Conservation (phyloP, 1,140 invertebrate species). For the Drosophila rufa region DNA sequence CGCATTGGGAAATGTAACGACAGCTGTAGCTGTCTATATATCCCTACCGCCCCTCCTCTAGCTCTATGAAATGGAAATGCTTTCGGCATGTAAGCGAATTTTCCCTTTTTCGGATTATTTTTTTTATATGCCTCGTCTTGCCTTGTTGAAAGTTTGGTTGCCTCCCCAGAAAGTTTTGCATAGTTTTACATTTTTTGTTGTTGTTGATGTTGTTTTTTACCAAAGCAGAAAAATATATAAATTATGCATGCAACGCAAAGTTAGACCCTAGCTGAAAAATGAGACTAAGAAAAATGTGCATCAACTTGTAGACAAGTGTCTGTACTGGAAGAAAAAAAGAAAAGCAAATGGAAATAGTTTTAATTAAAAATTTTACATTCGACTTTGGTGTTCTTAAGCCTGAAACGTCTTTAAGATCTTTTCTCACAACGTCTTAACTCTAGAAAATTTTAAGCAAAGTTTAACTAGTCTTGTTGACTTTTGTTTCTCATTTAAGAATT, state of each 20-base stretch:
- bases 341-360: not conserved
- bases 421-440: not conserved
- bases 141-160: constrained; percentile 50
- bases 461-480: not conserved
- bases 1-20: constrained; percentile 72
- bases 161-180: constrained; percentile 67
- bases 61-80: constrained; percentile 24
- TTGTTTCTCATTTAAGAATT: not conserved
- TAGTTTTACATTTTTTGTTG: constrained; percentile 74
- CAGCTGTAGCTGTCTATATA: constrained; percentile 62
- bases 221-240: constrained; percentile 74
- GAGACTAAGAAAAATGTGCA: constrained; percentile 46
- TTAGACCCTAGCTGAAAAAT: constrained; percentile 43
- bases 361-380: not conserved
- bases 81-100: constrained; percentile 49
- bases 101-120: constrained; percentile 61
- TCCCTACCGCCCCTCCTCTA: not conserved
- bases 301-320: constrained; percentile 45
- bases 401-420: not conserved
- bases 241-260: constrained; percentile 80
- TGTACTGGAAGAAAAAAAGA: constrained; percentile 3
- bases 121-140: constrained; percentile 23
- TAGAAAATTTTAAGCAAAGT: not conserved
- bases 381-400: no score
- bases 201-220: constrained; percentile 29